Base-by-base conservation (phyloP, 1,140 invertebrate genomes). In the Xylocopa sonorina region DNA sequence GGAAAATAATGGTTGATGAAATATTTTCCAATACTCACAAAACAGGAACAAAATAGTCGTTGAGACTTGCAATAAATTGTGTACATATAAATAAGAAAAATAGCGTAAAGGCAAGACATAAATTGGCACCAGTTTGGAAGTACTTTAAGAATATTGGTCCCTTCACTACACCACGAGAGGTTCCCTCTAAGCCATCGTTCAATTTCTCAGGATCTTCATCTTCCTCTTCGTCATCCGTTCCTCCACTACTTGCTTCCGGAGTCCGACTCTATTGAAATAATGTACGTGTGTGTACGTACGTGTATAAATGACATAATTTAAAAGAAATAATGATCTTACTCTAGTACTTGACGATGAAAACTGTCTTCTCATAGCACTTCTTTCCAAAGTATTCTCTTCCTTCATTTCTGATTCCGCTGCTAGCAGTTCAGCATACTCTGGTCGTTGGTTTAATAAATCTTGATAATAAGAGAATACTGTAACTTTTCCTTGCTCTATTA, bases 401-500 rank as follows among this genome's bases (percentile, higher is more conserved):
- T 73, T 80, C 0, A 76, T 79, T 14, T 88, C 83, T 12, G 77
- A 82, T n/a, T 92, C 91, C 0, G 88, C 83, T 12, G 89, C 89
- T 16, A 93, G 77, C 0, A 93, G 81, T 16, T 69, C 71, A 51
- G 69, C 80, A 18, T 93, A 93, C 21, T 92, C 88, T 7, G 92
- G 91, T 84, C 90, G 88, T 43, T 93, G 92, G 55, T 85, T 94
- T 90, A 86, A 94, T 72, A 84, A 94, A 89, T 92, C 88, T 93
- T 94, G 84, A 94, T 95, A 92, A 94, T 95, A 89, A 0, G 84
- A 66, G 38, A 90, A 92, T 1, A 83, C 78, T 6, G 81, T 69
- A 21, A 94, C 87, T 81, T 90, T 93, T 82, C 95, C 97, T 89
- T 97, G 95, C 83, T 97, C 95, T 67, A 98, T 88, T n/a, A 97